Evolutionary conservation across 1,140 invertebrate genomes (phyloP).

Genomic region (Calliphora vicina): DNA sequence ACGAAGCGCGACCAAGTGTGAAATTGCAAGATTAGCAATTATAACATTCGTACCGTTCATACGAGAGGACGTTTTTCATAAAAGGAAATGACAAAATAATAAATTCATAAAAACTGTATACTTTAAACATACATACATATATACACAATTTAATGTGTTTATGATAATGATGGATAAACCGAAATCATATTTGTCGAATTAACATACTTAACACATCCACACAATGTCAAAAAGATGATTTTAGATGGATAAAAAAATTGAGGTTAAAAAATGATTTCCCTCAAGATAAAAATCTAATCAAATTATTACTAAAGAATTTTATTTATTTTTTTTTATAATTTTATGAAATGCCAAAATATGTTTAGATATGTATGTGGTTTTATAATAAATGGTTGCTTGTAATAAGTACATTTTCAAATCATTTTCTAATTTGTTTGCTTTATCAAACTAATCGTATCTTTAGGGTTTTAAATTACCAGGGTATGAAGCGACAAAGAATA

Average conservation of each 20-base stretch:
- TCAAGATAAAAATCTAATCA: conserved; percentile 2
- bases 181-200: background rate
- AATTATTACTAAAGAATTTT: background rate
- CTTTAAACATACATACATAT: background rate
- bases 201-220: background rate
- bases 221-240: background rate
- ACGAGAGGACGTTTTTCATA: too few species aligned
- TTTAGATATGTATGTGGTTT: background rate
- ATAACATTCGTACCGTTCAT: background rate
- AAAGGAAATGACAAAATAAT: conserved; percentile 21
- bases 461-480: conserved; percentile 22
- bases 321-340: background rate
- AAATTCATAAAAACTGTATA: background rate
- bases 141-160: background rate
- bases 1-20: conserved; percentile 38
- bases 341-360: background rate
- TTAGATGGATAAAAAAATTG: too few species aligned
- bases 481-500: background rate
- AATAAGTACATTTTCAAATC: background rate
- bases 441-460: conserved; percentile 17
- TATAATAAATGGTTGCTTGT: background rate
- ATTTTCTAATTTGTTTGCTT: background rate
- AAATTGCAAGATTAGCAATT: conserved; percentile 41
- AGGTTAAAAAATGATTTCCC: background rate
- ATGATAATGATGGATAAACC: background rate